Base-by-base conservation (phyloP, 2,888 invertebrate species). In the Ochropleura plecta region DNA sequence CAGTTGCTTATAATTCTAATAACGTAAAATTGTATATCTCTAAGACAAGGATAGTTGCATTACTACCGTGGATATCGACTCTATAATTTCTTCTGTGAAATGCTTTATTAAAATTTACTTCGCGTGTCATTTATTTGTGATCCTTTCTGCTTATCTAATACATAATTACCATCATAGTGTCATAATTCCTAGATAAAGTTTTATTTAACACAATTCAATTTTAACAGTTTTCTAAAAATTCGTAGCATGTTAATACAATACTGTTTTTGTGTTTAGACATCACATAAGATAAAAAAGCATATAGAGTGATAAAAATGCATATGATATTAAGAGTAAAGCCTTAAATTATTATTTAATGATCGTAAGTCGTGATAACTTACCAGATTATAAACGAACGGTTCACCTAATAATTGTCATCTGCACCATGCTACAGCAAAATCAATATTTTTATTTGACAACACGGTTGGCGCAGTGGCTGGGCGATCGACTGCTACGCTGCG, bases 51-150 rank as follows among this genome's bases (percentile, higher is more conserved):
- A 63, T 57, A 78, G 42, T 18, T 67, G 42, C 44, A 64, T 64
- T 40, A 71, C 40, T 51, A 20, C 46, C 10, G 9, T 79, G 46
- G 18, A 48, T 79, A 59, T 64, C 9, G 59, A 55, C 62, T 76
- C 44, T 55, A 78, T 78, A 70, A 76, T 63, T 49, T 46, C 55
- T 76, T 79, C 71, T 71, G 44, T 51, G 71, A 79, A 71, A 16
- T 46, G 12, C 5, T 0, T 9, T n/a, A 70, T 78, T 44, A 44
- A 62, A 44, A 44, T 62, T 44, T 20, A 62, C n/a, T 14, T 44
- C 44, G 14, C 44, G 8, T 44, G 14, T 12, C n/a, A 44, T 44
- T 44, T 44, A n/a, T 40, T 44, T 62, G 4, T 44, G n/a, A n/a
- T 62, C 12, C 44, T n/a, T 62, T 12, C 44, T 44, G 44, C 44